Percentiles rank a stretch among this genome's conserved stretches.
These are phyloP conservation scores for Bostrychus sinensis DNA, from an alignment of 2,113 vertebrate genomes.

Conservation along the genomic window DNA sequence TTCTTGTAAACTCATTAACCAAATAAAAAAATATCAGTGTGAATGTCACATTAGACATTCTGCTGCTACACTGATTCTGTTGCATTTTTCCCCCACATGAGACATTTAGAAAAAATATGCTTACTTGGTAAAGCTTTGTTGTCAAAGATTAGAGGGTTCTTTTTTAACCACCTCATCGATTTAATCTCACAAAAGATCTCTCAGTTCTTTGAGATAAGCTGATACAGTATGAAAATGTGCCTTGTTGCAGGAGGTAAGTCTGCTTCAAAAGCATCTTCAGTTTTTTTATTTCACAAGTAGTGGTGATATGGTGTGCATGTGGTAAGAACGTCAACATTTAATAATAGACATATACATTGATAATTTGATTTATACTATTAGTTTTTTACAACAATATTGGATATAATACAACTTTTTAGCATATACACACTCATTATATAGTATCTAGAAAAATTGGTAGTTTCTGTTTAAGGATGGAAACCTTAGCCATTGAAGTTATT, in stretches of 20 bases:
- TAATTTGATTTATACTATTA: too few species aligned
- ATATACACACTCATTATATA: too few species aligned
- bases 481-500: too few species aligned
- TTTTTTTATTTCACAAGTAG: not conserved
- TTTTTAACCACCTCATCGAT: not conserved
- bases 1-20: not conserved
- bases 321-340: too few species aligned
- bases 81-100: constrained; percentile 6
- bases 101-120: not conserved
- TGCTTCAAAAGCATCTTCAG: not conserved
- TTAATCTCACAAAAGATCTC: not conserved
- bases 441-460: too few species aligned
- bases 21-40: not conserved
- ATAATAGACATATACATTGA: too few species aligned
- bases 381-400: too few species aligned
- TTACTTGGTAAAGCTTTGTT: constrained; percentile 2
- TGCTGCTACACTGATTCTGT: not conserved
- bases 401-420: too few species aligned
- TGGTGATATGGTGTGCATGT: not conserved
- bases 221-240: not conserved
- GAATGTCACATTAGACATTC: too few species aligned
- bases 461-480: too few species aligned
- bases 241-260: not conserved
- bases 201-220: not conserved
- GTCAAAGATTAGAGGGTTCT: constrained; percentile 15